A percentile compares a stretch with the other conserved stretches of the same genome.
These are phyloP conservation scores for Capitulum mitella DNA, from an alignment of 2,888 invertebrate genomes.

Conservation along the genomic window DNA sequence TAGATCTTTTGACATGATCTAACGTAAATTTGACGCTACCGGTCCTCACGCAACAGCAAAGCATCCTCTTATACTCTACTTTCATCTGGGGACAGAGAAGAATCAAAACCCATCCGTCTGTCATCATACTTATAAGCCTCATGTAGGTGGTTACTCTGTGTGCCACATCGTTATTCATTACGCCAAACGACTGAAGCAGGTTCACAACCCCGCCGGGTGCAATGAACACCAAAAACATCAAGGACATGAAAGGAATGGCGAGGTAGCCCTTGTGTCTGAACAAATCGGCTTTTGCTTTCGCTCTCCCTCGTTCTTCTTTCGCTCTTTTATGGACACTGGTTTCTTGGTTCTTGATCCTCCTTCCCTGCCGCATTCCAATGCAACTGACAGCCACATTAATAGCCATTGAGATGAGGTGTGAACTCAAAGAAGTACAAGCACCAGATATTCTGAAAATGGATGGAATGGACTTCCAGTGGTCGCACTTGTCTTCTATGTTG, in stretches of 20 bases:
- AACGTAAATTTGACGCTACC: no score
- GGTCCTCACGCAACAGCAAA: no score
- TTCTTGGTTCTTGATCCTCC: neutral
- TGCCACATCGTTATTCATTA: no score
- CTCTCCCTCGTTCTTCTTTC: no score
- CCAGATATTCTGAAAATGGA: neutral
- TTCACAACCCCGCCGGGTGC: neutral
- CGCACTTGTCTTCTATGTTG: neutral
- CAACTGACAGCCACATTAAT: neutral
- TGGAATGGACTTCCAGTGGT: neutral
- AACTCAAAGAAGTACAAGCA: neutral
- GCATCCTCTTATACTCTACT: neutral
- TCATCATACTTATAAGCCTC: neutral
- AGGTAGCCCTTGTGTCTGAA: neutral
- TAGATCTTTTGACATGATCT: no score
- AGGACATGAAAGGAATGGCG: neutral
- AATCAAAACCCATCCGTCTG: neutral
- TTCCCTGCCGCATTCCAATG: neutral
- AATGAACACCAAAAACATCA: neutral
- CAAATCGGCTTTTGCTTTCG: no score
- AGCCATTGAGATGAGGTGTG: neutral
- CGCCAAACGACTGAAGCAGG: neutral
- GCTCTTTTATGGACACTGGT: neutral
- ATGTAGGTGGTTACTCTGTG: neutral
- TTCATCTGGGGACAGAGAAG: neutral